Evolutionary conservation across 2,113 vertebrate species (phyloP).

Genomic region (Calypte anna): DNA sequence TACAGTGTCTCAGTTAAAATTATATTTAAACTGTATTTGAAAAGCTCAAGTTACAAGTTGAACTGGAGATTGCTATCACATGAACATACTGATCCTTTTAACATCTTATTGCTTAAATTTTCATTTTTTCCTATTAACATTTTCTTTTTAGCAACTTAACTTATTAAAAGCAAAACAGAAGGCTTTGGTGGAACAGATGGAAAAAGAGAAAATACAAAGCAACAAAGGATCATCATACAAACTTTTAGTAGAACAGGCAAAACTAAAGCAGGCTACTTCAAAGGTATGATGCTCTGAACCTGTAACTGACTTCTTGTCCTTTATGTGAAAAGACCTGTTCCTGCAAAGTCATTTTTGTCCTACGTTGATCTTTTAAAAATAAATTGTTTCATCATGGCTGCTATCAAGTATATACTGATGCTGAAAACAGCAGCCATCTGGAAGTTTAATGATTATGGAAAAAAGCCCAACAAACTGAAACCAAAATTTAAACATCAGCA

Average conservation of each 20-base stretch:
- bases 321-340: slow-evolving; percentile 55
- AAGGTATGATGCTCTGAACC: slow-evolving; percentile 85
- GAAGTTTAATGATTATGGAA: neutral
- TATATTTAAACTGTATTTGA: neutral
- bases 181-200: slow-evolving; percentile 98
- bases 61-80: slow-evolving; percentile 36
- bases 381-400: slow-evolving; percentile 21
- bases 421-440: neutral
- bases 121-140: slow-evolving; percentile 77
- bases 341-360: slow-evolving; percentile 59
- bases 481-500: neutral
- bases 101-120: slow-evolving; percentile 73
- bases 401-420: slow-evolving; percentile 1
- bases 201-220: slow-evolving; percentile 99
- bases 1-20: neutral
- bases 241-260: slow-evolving; percentile 98
- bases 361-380: neutral
- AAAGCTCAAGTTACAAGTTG: neutral
- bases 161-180: slow-evolving; percentile 99
- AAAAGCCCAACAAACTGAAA: neutral
- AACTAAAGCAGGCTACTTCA: slow-evolving; percentile 98
- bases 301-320: slow-evolving; percentile 64
- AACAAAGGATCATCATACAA: slow-evolving; percentile 99
- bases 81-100: slow-evolving; percentile 69
- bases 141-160: slow-evolving; percentile 97